Conservation (phyloP, 1,140 invertebrate genomes). For the Macrobrachium nipponense region DNA sequence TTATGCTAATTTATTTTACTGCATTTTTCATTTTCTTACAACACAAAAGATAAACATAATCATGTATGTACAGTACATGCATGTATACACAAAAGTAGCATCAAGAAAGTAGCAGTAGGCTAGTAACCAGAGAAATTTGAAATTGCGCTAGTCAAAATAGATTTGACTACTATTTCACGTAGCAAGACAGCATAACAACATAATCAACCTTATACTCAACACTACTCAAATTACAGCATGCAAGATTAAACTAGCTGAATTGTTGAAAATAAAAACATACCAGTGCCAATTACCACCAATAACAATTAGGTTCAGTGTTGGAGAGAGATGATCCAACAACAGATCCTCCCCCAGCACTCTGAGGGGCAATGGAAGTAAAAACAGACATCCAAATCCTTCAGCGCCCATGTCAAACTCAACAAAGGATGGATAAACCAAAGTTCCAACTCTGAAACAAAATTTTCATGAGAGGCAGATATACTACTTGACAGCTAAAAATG, state of each 20-base stretch:
- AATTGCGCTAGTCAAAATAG: no score
- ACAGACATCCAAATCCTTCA: constrained; percentile 97
- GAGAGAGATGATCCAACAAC: constrained; percentile 76
- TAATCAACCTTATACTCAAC: no score
- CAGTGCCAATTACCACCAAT: constrained; percentile 92
- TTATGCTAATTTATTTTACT: no score
- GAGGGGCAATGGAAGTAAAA: constrained; percentile 92
- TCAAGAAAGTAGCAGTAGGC: no score
- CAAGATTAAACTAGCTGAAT: background rate
- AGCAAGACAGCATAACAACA: no score
- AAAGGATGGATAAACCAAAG: constrained; percentile 84
- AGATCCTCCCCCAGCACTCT: constrained; percentile 77
- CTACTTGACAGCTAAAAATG: background rate
- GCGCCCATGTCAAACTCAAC: constrained; percentile 99
- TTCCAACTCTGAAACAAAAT: constrained; percentile 33
- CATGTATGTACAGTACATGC: no score
- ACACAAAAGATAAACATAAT: no score
- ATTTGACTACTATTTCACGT: no score
- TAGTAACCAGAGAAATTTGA: no score
- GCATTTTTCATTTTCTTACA: no score
- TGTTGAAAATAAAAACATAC: constrained; percentile 68
- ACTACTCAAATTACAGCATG: no score
- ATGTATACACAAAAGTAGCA: no score
- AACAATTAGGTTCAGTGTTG: constrained; percentile 80
- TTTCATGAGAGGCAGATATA: background rate